Percentiles rank a stretch among this genome's conserved stretches.
Evolutionary conservation across 2,113 vertebrate species (phyloP).

Genomic region (Aix galericulata): DNA sequence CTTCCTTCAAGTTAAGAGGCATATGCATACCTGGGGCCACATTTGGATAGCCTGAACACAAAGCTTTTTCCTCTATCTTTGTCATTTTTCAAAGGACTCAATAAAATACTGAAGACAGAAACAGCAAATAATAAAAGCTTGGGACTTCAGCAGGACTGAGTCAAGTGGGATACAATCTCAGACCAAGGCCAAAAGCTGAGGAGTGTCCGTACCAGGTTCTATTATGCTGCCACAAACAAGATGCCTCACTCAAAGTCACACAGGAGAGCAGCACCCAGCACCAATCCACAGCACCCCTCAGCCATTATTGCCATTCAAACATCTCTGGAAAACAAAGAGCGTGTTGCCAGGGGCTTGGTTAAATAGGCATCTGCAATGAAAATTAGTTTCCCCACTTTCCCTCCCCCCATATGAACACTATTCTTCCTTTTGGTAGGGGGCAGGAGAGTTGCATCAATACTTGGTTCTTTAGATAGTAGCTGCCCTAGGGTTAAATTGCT

Average conservation of each 20-base stretch:
- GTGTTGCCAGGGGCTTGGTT: neutral
- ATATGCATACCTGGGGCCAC: neutral
- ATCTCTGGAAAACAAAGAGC: neutral
- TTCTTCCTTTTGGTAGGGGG: neutral
- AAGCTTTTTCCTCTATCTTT: neutral
- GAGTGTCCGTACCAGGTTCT: neutral
- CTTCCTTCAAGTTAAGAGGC: neutral
- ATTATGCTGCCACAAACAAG: neutral
- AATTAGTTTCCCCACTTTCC: neutral
- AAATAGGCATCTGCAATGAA: neutral
- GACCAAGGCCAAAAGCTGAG: neutral
- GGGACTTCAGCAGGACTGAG: neutral
- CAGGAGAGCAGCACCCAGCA: neutral
- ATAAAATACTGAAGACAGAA: neutral
- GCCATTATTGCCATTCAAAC: neutral
- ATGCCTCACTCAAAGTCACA: neutral
- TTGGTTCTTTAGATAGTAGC: constrained; percentile 46
- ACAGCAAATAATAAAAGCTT: neutral
- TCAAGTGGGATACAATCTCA: neutral
- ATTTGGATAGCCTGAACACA: neutral
- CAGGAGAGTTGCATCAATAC: neutral
- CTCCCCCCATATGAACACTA: neutral
- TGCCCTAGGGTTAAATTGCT: constrained; percentile 55
- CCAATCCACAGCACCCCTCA: neutral
- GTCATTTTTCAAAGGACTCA: neutral